These are phyloP conservation scores for Neoarius graeffei DNA, from an alignment of 2,113 vertebrate species.

Conservation along the genomic window DNA sequence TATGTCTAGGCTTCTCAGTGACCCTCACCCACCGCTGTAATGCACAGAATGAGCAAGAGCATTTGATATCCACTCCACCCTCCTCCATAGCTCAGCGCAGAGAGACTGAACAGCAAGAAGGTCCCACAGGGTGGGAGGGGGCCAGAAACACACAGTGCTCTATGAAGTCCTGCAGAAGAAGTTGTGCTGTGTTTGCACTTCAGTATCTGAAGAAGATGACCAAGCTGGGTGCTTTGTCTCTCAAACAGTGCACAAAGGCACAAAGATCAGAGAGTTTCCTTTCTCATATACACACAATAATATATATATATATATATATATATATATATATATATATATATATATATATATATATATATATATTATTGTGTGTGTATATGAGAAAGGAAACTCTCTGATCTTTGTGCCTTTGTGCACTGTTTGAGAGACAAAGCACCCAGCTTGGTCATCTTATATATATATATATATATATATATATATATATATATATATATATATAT, in stretches of 20 bases:
- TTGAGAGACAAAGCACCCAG: too few species aligned
- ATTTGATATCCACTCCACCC: slow-evolving; percentile 50
- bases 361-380: too few species aligned
- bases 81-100: slow-evolving; percentile 41
- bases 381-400: too few species aligned
- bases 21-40: slow-evolving; percentile 50
- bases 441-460: too few species aligned
- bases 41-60: slow-evolving; percentile 46
- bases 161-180: slow-evolving; percentile 48
- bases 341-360: too few species aligned
- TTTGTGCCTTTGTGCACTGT: too few species aligned
- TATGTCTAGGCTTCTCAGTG: slow-evolving; percentile 46
- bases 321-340: too few species aligned
- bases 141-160: slow-evolving; percentile 29
- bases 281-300: slow-evolving; percentile 19
- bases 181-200: slow-evolving; percentile 23
- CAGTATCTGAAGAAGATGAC: slow-evolving; percentile 32
- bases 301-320: slow-evolving; percentile 5
- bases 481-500: too few species aligned
- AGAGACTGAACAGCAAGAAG: slow-evolving; percentile 38
- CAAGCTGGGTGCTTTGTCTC: slow-evolving; percentile 16
- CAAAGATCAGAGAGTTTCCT: slow-evolving; percentile 5
- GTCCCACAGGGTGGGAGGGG: slow-evolving; percentile 41
- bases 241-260: slow-evolving; percentile 19
- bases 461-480: neutral